Conservation (phyloP, 2,113 vertebrate genomes). For the Entomyzon cyanotis region DNA sequence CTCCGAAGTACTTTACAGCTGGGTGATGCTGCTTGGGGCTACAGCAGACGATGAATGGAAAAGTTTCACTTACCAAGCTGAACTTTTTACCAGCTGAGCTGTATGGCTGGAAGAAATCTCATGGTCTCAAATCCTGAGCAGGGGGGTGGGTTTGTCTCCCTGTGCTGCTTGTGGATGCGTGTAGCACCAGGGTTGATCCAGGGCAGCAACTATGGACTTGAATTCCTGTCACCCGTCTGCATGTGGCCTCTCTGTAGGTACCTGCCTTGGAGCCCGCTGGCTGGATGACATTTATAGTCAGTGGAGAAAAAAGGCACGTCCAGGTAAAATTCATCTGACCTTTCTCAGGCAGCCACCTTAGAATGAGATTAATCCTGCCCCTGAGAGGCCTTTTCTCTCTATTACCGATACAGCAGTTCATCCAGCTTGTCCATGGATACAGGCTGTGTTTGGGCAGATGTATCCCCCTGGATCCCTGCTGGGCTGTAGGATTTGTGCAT, state of each 20-base stretch:
- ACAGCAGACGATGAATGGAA: neutral
- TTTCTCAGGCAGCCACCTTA: slow-evolving; percentile 35
- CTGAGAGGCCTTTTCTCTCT: slow-evolving; percentile 4
- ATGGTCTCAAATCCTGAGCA: neutral
- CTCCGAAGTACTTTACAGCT: slow-evolving; percentile 4
- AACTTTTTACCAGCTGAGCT: neutral
- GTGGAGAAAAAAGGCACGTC: neutral
- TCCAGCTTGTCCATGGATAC: neutral
- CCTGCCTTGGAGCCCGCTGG: neutral
- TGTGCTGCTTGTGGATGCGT: accelerated
- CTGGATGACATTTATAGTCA: slow-evolving; percentile 37
- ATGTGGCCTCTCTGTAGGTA: neutral
- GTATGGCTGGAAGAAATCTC: neutral
- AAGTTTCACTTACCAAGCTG: neutral
- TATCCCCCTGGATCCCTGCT: neutral
- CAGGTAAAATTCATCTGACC: slow-evolving; percentile 27
- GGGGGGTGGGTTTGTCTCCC: neutral
- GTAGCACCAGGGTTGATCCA: neutral
- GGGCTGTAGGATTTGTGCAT: neutral
- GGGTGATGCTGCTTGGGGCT: neutral
- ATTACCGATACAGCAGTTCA: neutral
- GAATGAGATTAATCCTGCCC: slow-evolving; percentile 9
- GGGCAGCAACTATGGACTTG: neutral
- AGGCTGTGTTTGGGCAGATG: neutral
- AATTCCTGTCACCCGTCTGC: neutral